Percentiles rank a stretch among this genome's conserved stretches.
Evolutionary conservation across 2,113 vertebrate species (phyloP).

Genomic region (Felis catus): F.catus_Fca126_mat1.0 CM031419.1:205449501-205450000

Average conservation of each 20-base stretch:
- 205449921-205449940: not conserved
- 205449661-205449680: not conserved
- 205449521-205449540: not conserved
- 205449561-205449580: not conserved
- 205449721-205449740: not conserved
- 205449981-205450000: not conserved
- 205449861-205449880: not conserved
- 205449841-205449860: not conserved
- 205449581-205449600: not conserved
- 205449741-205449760: not conserved
- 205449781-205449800: not conserved
- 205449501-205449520: not conserved
- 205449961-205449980: not conserved
- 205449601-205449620: not conserved
- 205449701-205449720: not conserved
- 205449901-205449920: not conserved
- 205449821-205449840: not conserved
- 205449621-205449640: not conserved
- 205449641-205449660: not conserved
- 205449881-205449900: not conserved
- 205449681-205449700: not conserved
- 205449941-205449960: not conserved
- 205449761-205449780: not conserved
- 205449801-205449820: not conserved
- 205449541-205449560: not conserved